Base-by-base conservation (phyloP, 2,113 vertebrate species). In the Ammospiza nelsoni region DNA sequence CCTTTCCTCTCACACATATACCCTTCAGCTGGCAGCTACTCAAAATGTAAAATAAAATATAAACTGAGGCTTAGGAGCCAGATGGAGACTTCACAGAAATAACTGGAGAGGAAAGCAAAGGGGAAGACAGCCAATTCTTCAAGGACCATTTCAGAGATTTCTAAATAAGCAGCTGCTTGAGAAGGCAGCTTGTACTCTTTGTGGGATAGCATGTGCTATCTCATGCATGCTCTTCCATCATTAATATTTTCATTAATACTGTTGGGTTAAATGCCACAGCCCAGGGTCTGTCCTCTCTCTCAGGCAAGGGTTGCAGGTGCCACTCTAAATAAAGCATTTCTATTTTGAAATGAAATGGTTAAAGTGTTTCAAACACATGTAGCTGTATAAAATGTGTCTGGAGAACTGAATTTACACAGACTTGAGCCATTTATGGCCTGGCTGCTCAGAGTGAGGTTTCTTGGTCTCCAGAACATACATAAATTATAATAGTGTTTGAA, bases 171-270 rank as follows among this genome's bases (percentile, higher is more conserved):
- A 96, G 91, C 69, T 91, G 71, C 78, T 67, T 28, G 28, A 82
- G 81, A 79, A 96, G 63, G 91, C 92, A 96, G 91, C 55, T 72
- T 69, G 67, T 89, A 86, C 67, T 90, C 87, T 79, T 73, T 66
- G 78, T 79, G 78, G 87, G 71, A 37, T 37, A 37, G 87, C 44
- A 55, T 87, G 58, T 37, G 37, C 78, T 91, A 76, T 73, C 71
- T 75, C 49, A 82, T 68, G 31, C 19, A 57, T 55, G 90, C 43
- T n/a, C 41, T 90, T 46, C 84, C 62, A 79, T 62, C 7, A 31
- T 29, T 87, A 43, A 43, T 66, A 65, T 65, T 65, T 65, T 65
- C 43, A 27, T 46, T 76, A 68, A 51, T 6, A 17, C 28, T 71
- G 91, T 58, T 67, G 51, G 67, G 58, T 94, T 85, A 95, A 94